Evolutionary conservation across 2,888 invertebrate genomes (phyloP).

Genomic region (Lochmaea crataegi): DNA sequence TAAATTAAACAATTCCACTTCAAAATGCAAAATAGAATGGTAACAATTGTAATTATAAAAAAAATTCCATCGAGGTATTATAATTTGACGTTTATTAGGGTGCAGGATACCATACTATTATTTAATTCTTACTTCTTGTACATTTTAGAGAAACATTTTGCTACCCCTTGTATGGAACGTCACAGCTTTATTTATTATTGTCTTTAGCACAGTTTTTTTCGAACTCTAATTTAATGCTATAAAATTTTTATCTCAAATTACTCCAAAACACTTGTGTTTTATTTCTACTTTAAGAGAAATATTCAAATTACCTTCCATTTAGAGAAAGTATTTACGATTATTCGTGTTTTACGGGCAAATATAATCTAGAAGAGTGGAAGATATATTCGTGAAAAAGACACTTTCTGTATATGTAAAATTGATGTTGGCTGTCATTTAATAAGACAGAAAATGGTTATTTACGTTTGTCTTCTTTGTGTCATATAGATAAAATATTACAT

Average conservation of each 20-base stretch:
- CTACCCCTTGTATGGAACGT: neutral
- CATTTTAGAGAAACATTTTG: neutral
- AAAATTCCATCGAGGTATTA: too few species aligned
- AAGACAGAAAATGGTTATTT: constrained; percentile 18
- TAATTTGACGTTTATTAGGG: too few species aligned
- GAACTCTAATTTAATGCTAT: neutral
- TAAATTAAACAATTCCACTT: too few species aligned
- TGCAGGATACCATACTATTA: too few species aligned
- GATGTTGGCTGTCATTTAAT: constrained; percentile 18
- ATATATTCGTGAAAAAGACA: constrained; percentile 16
- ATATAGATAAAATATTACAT: constrained; percentile 5
- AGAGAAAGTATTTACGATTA: constrained; percentile 23
- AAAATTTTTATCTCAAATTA: neutral
- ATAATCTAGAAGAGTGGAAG: constrained; percentile 19
- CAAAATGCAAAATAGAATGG: too few species aligned
- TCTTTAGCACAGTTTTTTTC: neutral
- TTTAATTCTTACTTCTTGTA: too few species aligned
- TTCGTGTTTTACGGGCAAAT: constrained; percentile 17
- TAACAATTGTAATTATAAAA: too few species aligned
- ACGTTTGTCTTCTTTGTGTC: neutral
- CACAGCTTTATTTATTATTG: neutral
- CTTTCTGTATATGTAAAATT: constrained; percentile 18
- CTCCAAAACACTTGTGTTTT: constrained; percentile 3
- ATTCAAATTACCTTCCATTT: constrained; percentile 20
- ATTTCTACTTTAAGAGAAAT: neutral